Evolutionary conservation across 2,888 invertebrate genomes (phyloP).

Genomic region (Brenthis ino): DNA sequence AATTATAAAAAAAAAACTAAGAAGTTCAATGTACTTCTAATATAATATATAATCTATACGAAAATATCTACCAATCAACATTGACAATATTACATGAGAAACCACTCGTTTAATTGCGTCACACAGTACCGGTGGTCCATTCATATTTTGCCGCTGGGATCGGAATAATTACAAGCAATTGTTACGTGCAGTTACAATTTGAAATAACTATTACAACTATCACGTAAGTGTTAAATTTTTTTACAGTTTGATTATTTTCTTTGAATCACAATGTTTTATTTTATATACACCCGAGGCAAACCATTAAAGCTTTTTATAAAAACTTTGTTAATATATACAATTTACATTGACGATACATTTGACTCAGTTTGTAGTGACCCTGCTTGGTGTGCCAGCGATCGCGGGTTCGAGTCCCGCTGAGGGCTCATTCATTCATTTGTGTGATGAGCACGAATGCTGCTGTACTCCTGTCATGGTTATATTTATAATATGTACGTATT

Average conservation of each 20-base stretch:
- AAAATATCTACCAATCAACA: not conserved
- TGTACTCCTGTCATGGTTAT: too few species aligned
- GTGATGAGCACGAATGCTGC: too few species aligned
- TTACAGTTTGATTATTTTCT: conserved; percentile 8
- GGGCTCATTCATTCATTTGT: too few species aligned
- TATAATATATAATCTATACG: not conserved
- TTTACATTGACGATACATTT: too few species aligned
- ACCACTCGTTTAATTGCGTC: conserved; percentile 7
- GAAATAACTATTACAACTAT: not conserved
- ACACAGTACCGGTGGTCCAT: conserved; percentile 5
- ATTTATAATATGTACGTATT: too few species aligned
- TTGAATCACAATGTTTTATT: not conserved
- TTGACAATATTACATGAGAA: conserved; percentile 1
- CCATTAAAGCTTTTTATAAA: not conserved
- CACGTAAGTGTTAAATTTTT: not conserved
- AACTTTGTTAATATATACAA: too few species aligned
- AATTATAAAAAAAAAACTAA: too few species aligned
- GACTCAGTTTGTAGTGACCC: too few species aligned
- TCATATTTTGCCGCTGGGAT: conserved; percentile 3
- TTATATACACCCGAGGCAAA: not conserved
- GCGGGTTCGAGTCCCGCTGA: too few species aligned
- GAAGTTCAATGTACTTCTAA: too few species aligned
- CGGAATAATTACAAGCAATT: conserved; percentile 5
- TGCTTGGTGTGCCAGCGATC: too few species aligned
- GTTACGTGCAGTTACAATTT: conserved; percentile 7